Evolutionary conservation across 2,797 vertebrate genomes (phyloP).

Genomic region (Meda fulgida): DNA sequence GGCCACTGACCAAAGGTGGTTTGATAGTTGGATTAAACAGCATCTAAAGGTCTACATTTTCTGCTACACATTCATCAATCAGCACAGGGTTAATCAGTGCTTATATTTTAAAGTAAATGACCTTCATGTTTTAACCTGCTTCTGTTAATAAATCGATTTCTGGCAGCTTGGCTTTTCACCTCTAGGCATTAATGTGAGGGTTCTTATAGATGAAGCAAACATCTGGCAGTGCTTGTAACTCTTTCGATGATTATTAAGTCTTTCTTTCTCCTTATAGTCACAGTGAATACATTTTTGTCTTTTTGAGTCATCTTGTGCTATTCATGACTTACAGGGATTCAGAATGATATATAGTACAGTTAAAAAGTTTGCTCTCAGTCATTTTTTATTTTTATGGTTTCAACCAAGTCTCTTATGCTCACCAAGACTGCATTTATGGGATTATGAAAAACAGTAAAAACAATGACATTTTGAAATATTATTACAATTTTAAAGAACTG

Average conservation of each 20-base stretch:
- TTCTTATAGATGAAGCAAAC: not conserved
- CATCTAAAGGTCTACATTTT: not conserved
- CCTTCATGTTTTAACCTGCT: conserved; percentile 22
- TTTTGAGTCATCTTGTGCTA: conserved; percentile 31
- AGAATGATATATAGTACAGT: too few species aligned
- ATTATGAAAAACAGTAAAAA: not conserved
- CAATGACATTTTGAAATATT: not conserved
- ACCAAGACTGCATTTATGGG: not conserved
- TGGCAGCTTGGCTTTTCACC: conserved; percentile 19
- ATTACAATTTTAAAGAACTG: not conserved
- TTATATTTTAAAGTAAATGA: not conserved
- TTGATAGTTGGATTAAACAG: not conserved
- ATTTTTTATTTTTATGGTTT: not conserved
- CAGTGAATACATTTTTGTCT: conserved; percentile 25
- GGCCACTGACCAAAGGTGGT: not conserved
- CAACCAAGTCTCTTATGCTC: not conserved
- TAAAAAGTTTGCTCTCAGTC: not conserved
- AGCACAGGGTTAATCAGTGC: not conserved
- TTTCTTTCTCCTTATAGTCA: not conserved
- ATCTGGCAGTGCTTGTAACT: conserved; percentile 28
- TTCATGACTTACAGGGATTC: not conserved
- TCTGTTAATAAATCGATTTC: conserved; percentile 20
- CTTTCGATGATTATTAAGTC: not conserved
- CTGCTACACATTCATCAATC: not conserved
- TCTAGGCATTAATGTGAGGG: conserved; percentile 21